phyloP scores from a whole-genome alignment of 2,888 invertebrate genomes.

The Cataglyphis albicans region DNA sequence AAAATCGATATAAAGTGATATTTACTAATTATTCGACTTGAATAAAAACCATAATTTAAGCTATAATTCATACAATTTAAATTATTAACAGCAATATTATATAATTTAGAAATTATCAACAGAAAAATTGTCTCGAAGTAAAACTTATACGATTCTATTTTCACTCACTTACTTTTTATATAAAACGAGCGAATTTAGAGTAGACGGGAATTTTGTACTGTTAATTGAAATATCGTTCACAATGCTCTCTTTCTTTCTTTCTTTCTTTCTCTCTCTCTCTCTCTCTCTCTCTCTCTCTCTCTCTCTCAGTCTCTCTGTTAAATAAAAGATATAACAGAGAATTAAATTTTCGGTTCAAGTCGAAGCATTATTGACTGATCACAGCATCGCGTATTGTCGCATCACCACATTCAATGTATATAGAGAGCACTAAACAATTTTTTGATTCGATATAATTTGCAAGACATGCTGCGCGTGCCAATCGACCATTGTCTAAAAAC shows the following conservation, averaged over 20 bases:
- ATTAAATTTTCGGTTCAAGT: constrained; percentile 44
- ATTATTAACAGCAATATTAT: neutral
- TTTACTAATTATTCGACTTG: constrained; percentile 14
- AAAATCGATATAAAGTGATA: constrained; percentile 3
- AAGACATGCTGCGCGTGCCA: constrained; percentile 64
- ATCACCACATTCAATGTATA: constrained; percentile 76
- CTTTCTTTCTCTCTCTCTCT: neutral
- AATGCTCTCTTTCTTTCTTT: neutral
- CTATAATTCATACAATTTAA: neutral
- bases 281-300: neutral
- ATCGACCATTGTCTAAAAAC: constrained; percentile 64
- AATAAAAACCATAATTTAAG: constrained; percentile 10
- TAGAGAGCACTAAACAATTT: constrained; percentile 69
- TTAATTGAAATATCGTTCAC: neutral
- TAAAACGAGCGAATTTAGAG: constrained; percentile 48
- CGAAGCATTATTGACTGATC: constrained; percentile 74
- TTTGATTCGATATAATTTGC: constrained; percentile 69
- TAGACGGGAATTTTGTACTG: constrained; percentile 65
- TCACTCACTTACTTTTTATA: constrained; percentile 27
- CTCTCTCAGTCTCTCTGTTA: constrained; percentile 38
- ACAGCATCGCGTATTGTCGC: constrained; percentile 81
- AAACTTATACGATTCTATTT: neutral
- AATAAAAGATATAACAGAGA: constrained; percentile 50
- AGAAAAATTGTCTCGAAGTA: constrained; percentile 8
- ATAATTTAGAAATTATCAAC: constrained; percentile 14